phyloP scores from a whole-genome alignment of 1,140 invertebrate species.

The Branchinecta lindahli region DNA sequence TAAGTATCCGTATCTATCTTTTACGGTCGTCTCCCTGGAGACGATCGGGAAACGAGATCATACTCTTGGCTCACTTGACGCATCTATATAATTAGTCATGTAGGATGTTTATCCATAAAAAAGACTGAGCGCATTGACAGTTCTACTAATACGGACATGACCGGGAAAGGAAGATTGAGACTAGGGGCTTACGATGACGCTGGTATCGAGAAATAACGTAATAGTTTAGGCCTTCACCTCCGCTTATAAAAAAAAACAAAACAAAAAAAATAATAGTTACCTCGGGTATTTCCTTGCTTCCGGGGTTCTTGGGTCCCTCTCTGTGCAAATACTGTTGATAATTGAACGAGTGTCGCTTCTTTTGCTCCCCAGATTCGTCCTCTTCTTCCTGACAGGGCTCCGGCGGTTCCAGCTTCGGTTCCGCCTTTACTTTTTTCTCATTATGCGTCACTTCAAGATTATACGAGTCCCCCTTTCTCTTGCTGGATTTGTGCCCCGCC shows the following conservation, averaged over 20 bases:
- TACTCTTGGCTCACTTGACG: no score
- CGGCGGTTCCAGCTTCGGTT: conserved; percentile 11
- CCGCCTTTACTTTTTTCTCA: conserved; percentile 22
- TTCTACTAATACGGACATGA: no score
- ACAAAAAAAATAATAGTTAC: no score
- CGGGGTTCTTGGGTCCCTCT: conserved; percentile 56
- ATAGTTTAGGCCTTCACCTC: no score
- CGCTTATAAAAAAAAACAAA: no score
- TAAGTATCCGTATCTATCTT: no score
- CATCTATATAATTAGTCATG: conserved; percentile 11
- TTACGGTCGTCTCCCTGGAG: no score
- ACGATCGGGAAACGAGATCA: no score
- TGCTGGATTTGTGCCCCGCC: background rate
- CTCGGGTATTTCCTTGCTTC: conserved; percentile 62
- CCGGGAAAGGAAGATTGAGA: conserved; percentile 11
- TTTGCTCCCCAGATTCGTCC: conserved; percentile 35
- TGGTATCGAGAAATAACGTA: no score
- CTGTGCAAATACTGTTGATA: conserved; percentile 57
- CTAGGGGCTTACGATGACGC: background rate
- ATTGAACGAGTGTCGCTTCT: conserved; percentile 40
- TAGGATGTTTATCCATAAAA: conserved; percentile 10
- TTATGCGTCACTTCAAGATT: conserved; percentile 23
- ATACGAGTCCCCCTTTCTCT: conserved; percentile 25
- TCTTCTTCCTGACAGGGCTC: conserved; percentile 37
- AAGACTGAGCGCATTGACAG: no score